Base-by-base conservation (phyloP, 2,113 vertebrate species). In the Cyphomyrus plagiostoma region DNA sequence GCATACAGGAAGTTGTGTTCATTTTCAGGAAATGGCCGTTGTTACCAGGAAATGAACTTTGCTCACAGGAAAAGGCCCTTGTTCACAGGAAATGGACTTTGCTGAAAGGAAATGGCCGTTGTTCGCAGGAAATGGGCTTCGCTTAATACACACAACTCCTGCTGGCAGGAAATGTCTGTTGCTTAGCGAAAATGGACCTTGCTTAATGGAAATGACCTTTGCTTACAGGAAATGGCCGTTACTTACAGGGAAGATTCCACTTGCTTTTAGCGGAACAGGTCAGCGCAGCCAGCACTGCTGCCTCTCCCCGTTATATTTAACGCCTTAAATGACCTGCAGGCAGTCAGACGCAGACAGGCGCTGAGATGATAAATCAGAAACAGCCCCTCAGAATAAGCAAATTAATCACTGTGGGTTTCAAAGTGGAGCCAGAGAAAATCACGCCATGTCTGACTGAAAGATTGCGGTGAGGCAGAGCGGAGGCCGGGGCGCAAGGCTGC, bases 321-420 rank as follows among this genome's bases (percentile, higher is more conserved):
- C 35, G 17, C 15, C 35, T 42, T 39, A 80, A 39, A 35, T 39
- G 30, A 5, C 13, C 17, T 35, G 19, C 74, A 80, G 74, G 74
- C 74, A 35, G 74, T 19, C 35, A 42, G 30, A 74, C 26, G 66
- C 74, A 80, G 30, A 26, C 62, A 4, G 62, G n/a, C 26, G 3
- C 62, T 30, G 26, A 30, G 62, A 70, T 70, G 62, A 70, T 30
- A 30, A 70, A 70, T 70, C 62, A 70, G 62, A 70, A 70, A 30
- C 62, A 30, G 62, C n/a, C 62, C n/a, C 62, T 4, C 62, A 30
- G 62, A 30, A 70, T 70, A 70, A 70, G 70, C 30, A 35, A 77
- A 80, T 80, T 80, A 80, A 80, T 80, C 74, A 80, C 35, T 80
- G 74, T 39, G n/a, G 74, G 74, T 42, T 80, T 80, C 74, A 42